These are phyloP conservation scores for Axis porcinus DNA, from an alignment of 2,113 vertebrate genomes.

Conservation along the genomic window DNA sequence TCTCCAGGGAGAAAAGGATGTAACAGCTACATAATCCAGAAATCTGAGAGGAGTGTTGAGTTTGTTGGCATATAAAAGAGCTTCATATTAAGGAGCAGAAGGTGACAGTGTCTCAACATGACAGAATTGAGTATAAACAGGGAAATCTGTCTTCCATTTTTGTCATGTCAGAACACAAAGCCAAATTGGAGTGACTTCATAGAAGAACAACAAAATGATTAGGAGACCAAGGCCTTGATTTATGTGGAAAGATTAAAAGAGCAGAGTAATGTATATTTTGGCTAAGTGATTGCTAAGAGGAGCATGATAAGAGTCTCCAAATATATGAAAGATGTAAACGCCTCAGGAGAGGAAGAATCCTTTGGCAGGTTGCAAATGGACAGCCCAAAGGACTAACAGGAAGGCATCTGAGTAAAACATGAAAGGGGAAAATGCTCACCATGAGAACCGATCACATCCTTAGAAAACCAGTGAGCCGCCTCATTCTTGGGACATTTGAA, in stretches of 20 bases:
- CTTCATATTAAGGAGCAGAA: slow-evolving; percentile 1
- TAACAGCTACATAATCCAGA: not conserved
- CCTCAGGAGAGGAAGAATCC: slow-evolving; percentile 41
- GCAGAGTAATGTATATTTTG: slow-evolving; percentile 64
- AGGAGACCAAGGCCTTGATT: slow-evolving; percentile 38
- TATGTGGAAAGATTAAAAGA: slow-evolving; percentile 58
- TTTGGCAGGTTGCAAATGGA: slow-evolving; percentile 32
- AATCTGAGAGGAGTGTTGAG: not conserved
- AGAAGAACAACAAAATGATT: slow-evolving; percentile 46
- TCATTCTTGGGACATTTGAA: not conserved
- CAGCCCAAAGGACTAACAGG: not conserved
- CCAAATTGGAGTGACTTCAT: slow-evolving; percentile 62
- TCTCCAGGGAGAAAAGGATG: not conserved
- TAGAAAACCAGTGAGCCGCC: not conserved
- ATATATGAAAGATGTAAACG: slow-evolving; percentile 53
- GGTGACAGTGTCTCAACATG: not conserved
- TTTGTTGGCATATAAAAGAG: not conserved
- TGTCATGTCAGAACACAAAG: slow-evolving; percentile 52
- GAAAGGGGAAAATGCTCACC: not conserved
- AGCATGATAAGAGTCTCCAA: slow-evolving; percentile 54
- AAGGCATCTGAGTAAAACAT: not conserved
- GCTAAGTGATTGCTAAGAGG: slow-evolving; percentile 56
- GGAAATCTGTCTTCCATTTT: slow-evolving; percentile 57
- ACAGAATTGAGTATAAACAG: slow-evolving; percentile 44
- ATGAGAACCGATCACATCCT: not conserved